Percentiles rank a stretch among this genome's conserved stretches.
These are phyloP conservation scores for Aphidius gifuensis DNA, from an alignment of 1,140 invertebrate genomes.

Conservation along the genomic window DNA sequence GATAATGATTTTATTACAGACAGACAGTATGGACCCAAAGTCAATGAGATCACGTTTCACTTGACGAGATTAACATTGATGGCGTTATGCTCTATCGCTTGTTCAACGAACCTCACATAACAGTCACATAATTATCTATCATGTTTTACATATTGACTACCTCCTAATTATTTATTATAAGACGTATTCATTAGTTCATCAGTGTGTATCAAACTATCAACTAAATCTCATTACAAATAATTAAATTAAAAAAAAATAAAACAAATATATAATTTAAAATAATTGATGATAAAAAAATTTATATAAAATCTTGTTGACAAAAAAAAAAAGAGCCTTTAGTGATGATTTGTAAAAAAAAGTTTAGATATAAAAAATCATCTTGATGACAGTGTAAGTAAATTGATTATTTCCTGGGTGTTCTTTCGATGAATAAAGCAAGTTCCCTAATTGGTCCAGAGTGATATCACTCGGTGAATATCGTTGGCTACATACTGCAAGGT, in stretches of 20 bases:
- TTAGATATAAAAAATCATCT: not conserved
- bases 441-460: slow-evolving; percentile 18
- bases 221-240: no score
- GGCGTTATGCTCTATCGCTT: slow-evolving; percentile 46
- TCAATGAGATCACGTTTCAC: not conserved
- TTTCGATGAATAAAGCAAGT: slow-evolving; percentile 10
- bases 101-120: slow-evolving; percentile 29
- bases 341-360: not conserved
- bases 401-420: slow-evolving; percentile 8
- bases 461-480: slow-evolving; percentile 17
- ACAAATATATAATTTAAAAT: no score
- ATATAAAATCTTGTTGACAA: no score
- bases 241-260: no score
- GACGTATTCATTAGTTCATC: slow-evolving; percentile 11
- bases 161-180: slow-evolving; percentile 12
- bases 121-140: slow-evolving; percentile 18
- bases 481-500: not conserved
- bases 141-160: slow-evolving; percentile 23
- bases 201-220: not conserved
- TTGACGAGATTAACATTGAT: slow-evolving; percentile 38
- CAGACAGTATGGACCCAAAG: not conserved
- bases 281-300: no score
- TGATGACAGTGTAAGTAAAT: slow-evolving; percentile 1
- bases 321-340: not conserved
- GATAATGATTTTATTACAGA: not conserved